Evolutionary conservation across 2,797 vertebrate species (phyloP).

Genomic region (Prunella strophiata): DNA sequence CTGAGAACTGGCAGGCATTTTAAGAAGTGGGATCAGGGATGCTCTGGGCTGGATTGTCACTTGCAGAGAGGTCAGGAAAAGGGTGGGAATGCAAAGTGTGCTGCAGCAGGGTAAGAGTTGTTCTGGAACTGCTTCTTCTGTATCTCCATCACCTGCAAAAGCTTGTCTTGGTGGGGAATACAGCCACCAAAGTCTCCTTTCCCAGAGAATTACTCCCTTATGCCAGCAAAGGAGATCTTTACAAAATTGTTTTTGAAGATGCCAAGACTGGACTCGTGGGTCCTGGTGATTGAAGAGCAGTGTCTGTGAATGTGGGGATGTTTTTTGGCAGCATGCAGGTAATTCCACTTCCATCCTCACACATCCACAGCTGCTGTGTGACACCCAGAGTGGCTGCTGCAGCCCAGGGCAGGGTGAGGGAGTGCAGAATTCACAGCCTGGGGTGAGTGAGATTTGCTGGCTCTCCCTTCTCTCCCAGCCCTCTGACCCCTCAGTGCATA

Average conservation of each 20-base stretch:
- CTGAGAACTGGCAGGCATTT: background rate
- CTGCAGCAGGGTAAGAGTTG: background rate
- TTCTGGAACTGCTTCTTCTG: background rate
- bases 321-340: background rate
- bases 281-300: background rate
- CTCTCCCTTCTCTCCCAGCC: background rate
- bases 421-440: background rate
- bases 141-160: background rate
- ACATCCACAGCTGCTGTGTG: background rate
- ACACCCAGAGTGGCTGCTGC: background rate
- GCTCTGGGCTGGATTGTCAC: background rate
- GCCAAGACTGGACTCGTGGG: background rate
- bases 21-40: background rate
- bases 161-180: too few relatives aligned
- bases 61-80: background rate
- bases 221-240: background rate
- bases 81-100: background rate
- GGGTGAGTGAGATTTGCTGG: background rate
- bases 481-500: background rate
- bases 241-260: background rate
- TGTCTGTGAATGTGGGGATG: accelerated
- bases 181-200: background rate
- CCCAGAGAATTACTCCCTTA: background rate
- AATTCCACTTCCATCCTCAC: background rate
- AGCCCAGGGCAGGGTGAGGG: background rate